Evolutionary conservation across 2,888 invertebrate species (phyloP).

Genomic region (Cerastis rubricosa): DNA sequence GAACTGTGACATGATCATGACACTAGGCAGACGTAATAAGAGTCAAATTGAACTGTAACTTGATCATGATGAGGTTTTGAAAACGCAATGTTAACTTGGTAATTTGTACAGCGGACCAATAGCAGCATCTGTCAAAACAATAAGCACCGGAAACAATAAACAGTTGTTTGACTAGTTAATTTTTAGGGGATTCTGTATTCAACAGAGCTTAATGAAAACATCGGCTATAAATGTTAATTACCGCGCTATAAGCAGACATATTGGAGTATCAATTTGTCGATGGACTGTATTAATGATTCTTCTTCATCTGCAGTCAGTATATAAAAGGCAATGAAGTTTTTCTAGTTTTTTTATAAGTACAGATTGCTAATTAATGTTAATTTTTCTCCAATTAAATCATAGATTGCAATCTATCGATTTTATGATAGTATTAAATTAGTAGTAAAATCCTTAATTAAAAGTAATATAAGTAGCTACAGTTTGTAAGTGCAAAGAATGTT

Average conservation of each 20-base stretch:
- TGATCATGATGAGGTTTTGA: conserved; percentile 52
- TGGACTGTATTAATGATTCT: conserved; percentile 50
- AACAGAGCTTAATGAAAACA: conserved; percentile 64
- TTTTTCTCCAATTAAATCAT: neutral
- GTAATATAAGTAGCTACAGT: neutral
- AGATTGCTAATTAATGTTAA: neutral
- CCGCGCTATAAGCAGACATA: conserved; percentile 33
- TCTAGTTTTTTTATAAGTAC: conserved; percentile 14
- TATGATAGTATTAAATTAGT: neutral
- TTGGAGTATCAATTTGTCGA: conserved; percentile 51
- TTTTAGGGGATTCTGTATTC: conserved; percentile 67
- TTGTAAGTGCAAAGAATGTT: neutral
- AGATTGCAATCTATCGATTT: neutral
- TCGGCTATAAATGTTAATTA: conserved; percentile 64
- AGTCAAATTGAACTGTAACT: conserved; percentile 64
- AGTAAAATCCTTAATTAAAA: neutral
- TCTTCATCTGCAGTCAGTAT: conserved; percentile 28
- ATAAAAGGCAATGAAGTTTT: conserved; percentile 21
- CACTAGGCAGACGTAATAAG: conserved; percentile 65
- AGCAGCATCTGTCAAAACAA: conserved; percentile 87
- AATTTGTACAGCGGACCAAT: conserved; percentile 63
- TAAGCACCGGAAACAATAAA: conserved; percentile 85
- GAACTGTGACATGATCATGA: conserved; percentile 58
- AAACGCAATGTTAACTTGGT: conserved; percentile 54
- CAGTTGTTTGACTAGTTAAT: conserved; percentile 75